Evolutionary conservation across 1,140 invertebrate genomes (phyloP), one percentile per base, ranked within the genome.

Genomic region (Onthophagus taurus): DNA sequence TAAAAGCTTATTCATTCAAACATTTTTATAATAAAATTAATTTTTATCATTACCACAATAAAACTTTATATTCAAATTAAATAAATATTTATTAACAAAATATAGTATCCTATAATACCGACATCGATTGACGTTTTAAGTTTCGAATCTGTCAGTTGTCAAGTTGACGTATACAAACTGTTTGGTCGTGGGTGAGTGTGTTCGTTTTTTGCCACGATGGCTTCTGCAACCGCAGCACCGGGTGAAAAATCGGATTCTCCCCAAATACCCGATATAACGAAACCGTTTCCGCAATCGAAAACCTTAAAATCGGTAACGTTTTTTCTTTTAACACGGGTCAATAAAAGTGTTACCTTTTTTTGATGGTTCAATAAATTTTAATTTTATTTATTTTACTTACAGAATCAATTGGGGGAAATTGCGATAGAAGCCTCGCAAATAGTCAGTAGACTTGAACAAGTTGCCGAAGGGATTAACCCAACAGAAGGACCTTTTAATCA

Each of bases 381-480:
- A 23, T 14, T 5, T 4, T 43, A n/a, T 24, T 29, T 36, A 23
- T 34, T 16, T 12, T 13, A 18, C 41, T 52, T 53, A 31, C 31
- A 64, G 60, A 44, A 52, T 6, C 48, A 57, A 19, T 46, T 64
- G 35, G 60, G 58, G 20, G 63, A 65, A 52, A 59, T 65, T 33
- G 63, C 60, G 14, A 65, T 65, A 14, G 61, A 65, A 47, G 63
- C 63, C 4, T 61, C 63, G 6, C 58, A 64, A 47, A 65, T 65
- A 41, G 59, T 65, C 12, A 63, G 56, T 37, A 50, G 63, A 31
- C 48, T 65, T 44, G 63, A 64, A 49, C 57, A 65, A 45, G 54
- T 60, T 11, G 61, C 57, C n/a, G 60, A 59, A 36, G 55, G 54
- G 3, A 26, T 35, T 16, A 43, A 42, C 26, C 23, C 46, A 26